Evolutionary conservation across 2,888 invertebrate genomes (phyloP).

Genomic region (Chesias legatella): DNA sequence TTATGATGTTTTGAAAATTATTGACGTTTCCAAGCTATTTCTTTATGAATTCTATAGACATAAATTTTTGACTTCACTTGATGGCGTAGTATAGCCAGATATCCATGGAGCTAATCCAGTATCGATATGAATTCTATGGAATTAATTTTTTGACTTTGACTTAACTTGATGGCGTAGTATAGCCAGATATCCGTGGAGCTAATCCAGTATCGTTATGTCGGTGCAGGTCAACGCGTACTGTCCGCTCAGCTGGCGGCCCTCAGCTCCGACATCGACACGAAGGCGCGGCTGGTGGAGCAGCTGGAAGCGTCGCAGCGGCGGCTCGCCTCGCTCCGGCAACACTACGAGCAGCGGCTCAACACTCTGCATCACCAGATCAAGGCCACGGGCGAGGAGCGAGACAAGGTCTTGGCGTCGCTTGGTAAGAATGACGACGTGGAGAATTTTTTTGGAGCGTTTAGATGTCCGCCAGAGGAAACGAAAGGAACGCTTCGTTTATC

Average conservation of each 20-base stretch:
- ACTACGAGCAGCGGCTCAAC: slow-evolving; percentile 95
- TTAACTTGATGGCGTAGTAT: neutral
- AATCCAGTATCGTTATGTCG: neutral
- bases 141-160: too few species aligned
- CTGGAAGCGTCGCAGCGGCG: slow-evolving; percentile 93
- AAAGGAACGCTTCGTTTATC: too few species aligned
- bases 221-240: slow-evolving; percentile 75
- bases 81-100: neutral
- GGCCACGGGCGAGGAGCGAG: slow-evolving; percentile 94
- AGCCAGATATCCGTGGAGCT: neutral
- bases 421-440: slow-evolving; percentile 41
- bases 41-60: too few species aligned
- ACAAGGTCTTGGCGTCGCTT: slow-evolving; percentile 88
- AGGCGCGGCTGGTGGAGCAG: slow-evolving; percentile 96
- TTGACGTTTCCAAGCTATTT: too few species aligned
- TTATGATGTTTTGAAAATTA: too few species aligned
- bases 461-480: too few species aligned
- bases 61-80: too few species aligned
- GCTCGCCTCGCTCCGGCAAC: slow-evolving; percentile 90
- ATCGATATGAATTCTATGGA: too few species aligned
- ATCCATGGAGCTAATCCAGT: too few species aligned
- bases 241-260: slow-evolving; percentile 92
- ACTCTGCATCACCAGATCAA: slow-evolving; percentile 91
- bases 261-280: slow-evolving; percentile 96
- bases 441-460: too few species aligned